Base-by-base conservation (phyloP, 2,797 vertebrate species). In the Salarias fasciatus region DNA sequence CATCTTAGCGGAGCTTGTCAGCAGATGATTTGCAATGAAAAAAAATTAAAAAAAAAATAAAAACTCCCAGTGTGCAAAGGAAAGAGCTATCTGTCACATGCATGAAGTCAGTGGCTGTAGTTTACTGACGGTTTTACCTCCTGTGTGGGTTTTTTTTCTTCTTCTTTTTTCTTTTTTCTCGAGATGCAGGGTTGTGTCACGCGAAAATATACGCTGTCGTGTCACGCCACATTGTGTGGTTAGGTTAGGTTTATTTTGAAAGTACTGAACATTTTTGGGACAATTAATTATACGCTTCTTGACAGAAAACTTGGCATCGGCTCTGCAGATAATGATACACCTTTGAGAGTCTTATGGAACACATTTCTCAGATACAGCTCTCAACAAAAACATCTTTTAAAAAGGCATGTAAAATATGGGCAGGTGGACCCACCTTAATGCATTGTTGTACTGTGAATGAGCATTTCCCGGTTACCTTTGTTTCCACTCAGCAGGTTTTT, bases 1-100 rank as follows among this genome's bases (percentile, higher is more conserved):
- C 89, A 92, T 92, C 88, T 91, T 84, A 85, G 87, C 68, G 44
- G 41, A 73, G 84, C 75, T 78, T 81, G 77, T 87, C 80, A 72
- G 79, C 77, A 80, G 79, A 83, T 86, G 80, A 86, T 86, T 76
- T 84, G 72, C 69, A 47, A 66, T 57, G 51, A 37, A 24, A 48
- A 50, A 58, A 74, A 62, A 60, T 45, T 59, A 49, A 53, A 61
- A 63, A 2, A 24, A 24, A 24, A 49, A 40, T 24, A 53, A 69
- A 75, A 62, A 28, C 29, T 7, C 44, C 36, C 55, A 61, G 73
- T 77, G 84, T 76, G 44, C 58, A 72, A 67, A 81, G n/a, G 28
- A 80, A 83, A 85, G 72, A 35, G 53, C 47, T 57, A 56, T 83
- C 43, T 77, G 75, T 29, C 51, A 45, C 54, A 58, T 73, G 61